A percentile compares a stretch with the other conserved stretches of the same genome.
phyloP scores from a whole-genome alignment of 2,888 invertebrate species.

The Hipparchia sbordonii region DNA sequence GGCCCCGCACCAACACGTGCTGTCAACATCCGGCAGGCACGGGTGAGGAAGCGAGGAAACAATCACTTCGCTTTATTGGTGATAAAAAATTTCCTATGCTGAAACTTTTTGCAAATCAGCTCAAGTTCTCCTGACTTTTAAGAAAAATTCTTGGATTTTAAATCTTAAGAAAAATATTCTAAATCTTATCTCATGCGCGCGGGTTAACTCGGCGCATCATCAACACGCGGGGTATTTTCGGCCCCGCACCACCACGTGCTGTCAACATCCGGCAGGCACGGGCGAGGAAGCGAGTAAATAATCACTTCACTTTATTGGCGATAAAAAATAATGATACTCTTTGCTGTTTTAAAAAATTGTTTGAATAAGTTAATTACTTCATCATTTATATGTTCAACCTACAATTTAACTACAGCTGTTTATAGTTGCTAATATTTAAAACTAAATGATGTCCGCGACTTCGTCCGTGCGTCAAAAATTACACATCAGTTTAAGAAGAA shows the following conservation, averaged over 20 bases:
- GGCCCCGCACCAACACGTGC: constrained; percentile 54
- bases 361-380: background rate
- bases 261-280: constrained; percentile 71
- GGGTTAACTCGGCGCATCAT: constrained; percentile 34
- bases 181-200: no score
- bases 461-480: no score
- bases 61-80: constrained; percentile 20
- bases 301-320: constrained; percentile 21
- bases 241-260: constrained; percentile 54
- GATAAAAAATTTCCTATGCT: constrained; percentile 1
- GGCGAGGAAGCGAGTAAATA: constrained; percentile 53
- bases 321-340: constrained; percentile 4
- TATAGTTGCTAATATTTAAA: no score
- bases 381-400: background rate
- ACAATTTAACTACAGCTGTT: no score
- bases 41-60: constrained; percentile 54
- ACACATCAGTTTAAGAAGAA: no score
- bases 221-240: constrained; percentile 55
- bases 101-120: no score
- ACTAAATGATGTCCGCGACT: no score
- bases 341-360: background rate
- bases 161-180: no score
- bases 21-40: constrained; percentile 71
- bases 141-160: no score
- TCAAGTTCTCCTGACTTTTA: no score